These are phyloP conservation scores for Drosophila koepferae DNA, from an alignment of 2,888 invertebrate genomes.

Conservation along the genomic window DNA sequence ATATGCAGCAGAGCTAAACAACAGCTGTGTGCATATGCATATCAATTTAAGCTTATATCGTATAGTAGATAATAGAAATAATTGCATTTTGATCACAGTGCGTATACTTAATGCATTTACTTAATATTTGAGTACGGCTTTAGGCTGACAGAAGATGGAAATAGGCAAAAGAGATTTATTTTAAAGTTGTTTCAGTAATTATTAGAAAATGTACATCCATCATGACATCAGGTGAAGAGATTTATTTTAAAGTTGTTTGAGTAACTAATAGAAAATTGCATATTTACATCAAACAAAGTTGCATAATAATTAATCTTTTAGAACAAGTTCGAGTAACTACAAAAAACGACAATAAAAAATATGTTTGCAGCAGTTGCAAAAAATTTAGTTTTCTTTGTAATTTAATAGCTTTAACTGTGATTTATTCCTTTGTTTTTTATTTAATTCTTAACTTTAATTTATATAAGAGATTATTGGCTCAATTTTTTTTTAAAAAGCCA, in stretches of 20 bases:
- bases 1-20: background rate
- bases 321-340: too few relatives aligned
- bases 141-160: background rate
- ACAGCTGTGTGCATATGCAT: background rate
- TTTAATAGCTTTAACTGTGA: background rate
- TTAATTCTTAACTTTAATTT: background rate
- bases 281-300: background rate
- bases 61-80: conserved; percentile 1
- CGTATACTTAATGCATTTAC: background rate
- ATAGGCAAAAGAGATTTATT: background rate
- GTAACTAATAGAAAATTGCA: background rate
- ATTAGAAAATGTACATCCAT: too few relatives aligned
- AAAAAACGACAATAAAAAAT: background rate
- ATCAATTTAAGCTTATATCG: conserved; percentile 1
- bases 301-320: too few relatives aligned
- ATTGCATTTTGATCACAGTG: conserved; percentile 4
- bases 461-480: background rate
- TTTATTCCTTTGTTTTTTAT: background rate
- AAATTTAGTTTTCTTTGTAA: background rate
- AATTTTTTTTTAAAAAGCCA: background rate
- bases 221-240: too few relatives aligned
- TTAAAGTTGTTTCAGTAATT: background rate
- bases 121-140: background rate
- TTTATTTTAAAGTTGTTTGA: background rate
- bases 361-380: background rate